phyloP scores from a whole-genome alignment of 2,113 vertebrate species.

The Anguilla japonica region DNA sequence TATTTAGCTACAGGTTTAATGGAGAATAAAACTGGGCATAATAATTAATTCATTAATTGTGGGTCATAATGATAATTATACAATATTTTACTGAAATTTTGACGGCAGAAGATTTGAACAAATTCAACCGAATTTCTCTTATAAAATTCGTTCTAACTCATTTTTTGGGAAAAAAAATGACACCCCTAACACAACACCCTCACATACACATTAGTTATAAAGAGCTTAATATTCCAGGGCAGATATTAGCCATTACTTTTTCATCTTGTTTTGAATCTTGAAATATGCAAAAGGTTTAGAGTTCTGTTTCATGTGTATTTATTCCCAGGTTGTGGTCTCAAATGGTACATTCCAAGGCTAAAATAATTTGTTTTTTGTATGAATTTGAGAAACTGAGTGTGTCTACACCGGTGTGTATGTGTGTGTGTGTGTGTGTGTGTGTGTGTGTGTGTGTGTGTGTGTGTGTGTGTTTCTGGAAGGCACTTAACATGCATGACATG shows the following conservation, averaged over 20 bases:
- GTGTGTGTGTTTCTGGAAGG: slow-evolving; percentile 55
- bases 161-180: too few relatives aligned
- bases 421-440: slow-evolving; percentile 14
- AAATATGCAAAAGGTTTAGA: not conserved
- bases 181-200: too few relatives aligned
- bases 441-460: not conserved
- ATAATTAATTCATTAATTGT: too few relatives aligned
- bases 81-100: too few relatives aligned
- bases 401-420: not conserved
- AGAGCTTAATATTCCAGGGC: slow-evolving; percentile 24
- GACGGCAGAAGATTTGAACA: too few relatives aligned
- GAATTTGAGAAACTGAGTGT: not conserved
- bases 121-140: too few relatives aligned
- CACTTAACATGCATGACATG: slow-evolving; percentile 90
- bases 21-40: too few relatives aligned
- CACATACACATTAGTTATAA: slow-evolving; percentile 20
- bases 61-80: too few relatives aligned
- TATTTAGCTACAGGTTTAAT: too few relatives aligned
- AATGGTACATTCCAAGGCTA: slow-evolving; percentile 24
- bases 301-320: not conserved
- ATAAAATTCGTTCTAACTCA: too few relatives aligned
- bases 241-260: slow-evolving; percentile 32
- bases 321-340: not conserved
- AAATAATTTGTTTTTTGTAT: not conserved
- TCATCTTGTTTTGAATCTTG: not conserved